Base-by-base conservation (phyloP, 2,113 vertebrate species). In the Actenoides lindsayi region DNA sequence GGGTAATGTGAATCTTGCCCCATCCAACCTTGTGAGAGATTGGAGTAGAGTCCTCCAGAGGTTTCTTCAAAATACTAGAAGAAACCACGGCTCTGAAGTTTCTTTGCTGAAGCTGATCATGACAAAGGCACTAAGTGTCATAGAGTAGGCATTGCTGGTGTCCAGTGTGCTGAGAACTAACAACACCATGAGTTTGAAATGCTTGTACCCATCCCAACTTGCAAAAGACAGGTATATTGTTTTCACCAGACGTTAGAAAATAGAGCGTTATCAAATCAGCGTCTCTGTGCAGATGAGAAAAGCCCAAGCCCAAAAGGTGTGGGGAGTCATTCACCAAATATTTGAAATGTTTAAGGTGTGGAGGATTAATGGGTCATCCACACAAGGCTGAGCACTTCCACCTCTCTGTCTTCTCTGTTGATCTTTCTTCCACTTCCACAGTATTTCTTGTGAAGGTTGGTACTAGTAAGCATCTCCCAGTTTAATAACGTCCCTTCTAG, bases 401-500 rank as follows among this genome's bases (percentile, higher is more conserved):
- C 3, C 23, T 56, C 25, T 15, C 48, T 80, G 11, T 31, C 31
- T 35, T 77, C 62, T 15, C n/a, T 57, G 13, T 3, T 10, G 48
- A 31, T 31, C 8, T 18, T 35, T 51, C 54, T 80, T 44, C 37
- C 1, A 3, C 62, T 51, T 8, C 9, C 64, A 30, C 24, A 37
- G 18, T 30, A 10, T 30, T 65, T 46, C 56, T 70, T 14, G 5
- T 1, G 2, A 5, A 35, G 14, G 16, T 1, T 11, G 53, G 63
- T 31, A 5, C 24, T 25, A 53, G 44, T 16, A 21, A 64, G 35
- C 18, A 37, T 35, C 88, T 69, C 68, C 42, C 37, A 16, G 35
- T 57, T 37, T 54, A 23, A 0, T 0, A 2, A 13, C 4, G 11
- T 41, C n/a, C 48, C 2, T 7, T 7, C 1, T 20, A 67, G 42